These are phyloP conservation scores for Cephalopholis sonnerati DNA, from an alignment of 2,113 vertebrate species.

Conservation along the genomic window DNA sequence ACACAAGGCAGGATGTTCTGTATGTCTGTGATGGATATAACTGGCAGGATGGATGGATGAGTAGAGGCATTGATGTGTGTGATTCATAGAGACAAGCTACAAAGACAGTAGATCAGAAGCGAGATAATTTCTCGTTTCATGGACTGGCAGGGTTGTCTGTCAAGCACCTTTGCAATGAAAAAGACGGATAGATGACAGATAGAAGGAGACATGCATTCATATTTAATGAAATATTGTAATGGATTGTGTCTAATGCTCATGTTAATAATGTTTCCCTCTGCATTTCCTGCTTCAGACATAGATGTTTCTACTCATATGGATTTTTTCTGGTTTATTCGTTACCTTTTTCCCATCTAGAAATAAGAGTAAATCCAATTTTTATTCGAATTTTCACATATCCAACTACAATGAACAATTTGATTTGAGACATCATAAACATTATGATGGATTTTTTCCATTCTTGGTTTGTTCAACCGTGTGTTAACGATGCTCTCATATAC, in stretches of 20 bases:
- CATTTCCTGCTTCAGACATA: too few species aligned
- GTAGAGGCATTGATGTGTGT: background rate
- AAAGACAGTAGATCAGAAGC: conserved; percentile 3
- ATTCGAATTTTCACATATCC: too few species aligned
- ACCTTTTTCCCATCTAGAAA: background rate
- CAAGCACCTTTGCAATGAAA: background rate
- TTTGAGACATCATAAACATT: too few species aligned
- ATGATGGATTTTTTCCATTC: too few species aligned
- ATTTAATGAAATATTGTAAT: background rate
- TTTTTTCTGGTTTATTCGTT: background rate
- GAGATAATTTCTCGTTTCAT: background rate
- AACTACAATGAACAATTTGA: too few species aligned
- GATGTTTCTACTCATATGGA: too few species aligned
- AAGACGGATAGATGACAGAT: background rate
- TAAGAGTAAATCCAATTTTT: too few species aligned
- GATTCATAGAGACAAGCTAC: conserved; percentile 23
- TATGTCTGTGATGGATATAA: conserved; percentile 8
- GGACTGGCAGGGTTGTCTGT: background rate
- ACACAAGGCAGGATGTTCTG: background rate
- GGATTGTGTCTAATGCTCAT: background rate
- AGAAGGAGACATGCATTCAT: background rate
- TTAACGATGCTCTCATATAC: too few species aligned
- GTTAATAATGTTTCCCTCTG: background rate
- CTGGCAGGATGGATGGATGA: background rate
- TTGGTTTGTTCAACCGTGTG: too few species aligned